Conservation (phyloP, 2,888 invertebrate species). For the Orgyia antiqua region DNA sequence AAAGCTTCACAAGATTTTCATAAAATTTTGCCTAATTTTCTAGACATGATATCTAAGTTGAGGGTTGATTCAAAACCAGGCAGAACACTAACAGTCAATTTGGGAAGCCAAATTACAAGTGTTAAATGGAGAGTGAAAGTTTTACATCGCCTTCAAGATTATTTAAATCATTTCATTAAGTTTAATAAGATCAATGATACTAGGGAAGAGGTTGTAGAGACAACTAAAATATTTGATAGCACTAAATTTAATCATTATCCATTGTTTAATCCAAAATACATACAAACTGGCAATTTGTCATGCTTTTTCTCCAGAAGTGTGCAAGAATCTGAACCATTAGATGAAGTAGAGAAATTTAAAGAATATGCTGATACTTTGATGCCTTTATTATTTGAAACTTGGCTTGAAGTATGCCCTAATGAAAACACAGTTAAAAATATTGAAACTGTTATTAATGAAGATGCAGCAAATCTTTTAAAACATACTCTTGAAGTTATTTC, state of each 20-base stretch:
- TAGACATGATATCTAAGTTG: constrained; percentile 90
- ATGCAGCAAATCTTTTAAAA: constrained; percentile 81
- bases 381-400: constrained; percentile 89
- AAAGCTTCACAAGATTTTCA: constrained; percentile 82
- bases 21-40: constrained; percentile 86
- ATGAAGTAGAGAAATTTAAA: constrained; percentile 72
- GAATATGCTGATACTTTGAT: constrained; percentile 83
- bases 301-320: constrained; percentile 61
- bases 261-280: constrained; percentile 48
- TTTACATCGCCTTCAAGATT: constrained; percentile 82
- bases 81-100: constrained; percentile 82
- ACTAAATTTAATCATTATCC: constrained; percentile 44
- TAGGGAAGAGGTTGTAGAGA: constrained; percentile 21
- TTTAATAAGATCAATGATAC: constrained; percentile 35
- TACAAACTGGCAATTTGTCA: constrained; percentile 52
- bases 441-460: constrained; percentile 76
- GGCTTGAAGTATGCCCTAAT: constrained; percentile 86
- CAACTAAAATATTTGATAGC: constrained; percentile 39
- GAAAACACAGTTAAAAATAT: constrained; percentile 50
- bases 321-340: constrained; percentile 42
- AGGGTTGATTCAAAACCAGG: constrained; percentile 81
- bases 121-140: constrained; percentile 89
- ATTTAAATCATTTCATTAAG: constrained; percentile 50
- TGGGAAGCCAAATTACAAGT: constrained; percentile 85
- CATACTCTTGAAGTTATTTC: constrained; percentile 80